Conservation (phyloP, 2,113 vertebrate genomes). For the Pipa parva region DNA sequence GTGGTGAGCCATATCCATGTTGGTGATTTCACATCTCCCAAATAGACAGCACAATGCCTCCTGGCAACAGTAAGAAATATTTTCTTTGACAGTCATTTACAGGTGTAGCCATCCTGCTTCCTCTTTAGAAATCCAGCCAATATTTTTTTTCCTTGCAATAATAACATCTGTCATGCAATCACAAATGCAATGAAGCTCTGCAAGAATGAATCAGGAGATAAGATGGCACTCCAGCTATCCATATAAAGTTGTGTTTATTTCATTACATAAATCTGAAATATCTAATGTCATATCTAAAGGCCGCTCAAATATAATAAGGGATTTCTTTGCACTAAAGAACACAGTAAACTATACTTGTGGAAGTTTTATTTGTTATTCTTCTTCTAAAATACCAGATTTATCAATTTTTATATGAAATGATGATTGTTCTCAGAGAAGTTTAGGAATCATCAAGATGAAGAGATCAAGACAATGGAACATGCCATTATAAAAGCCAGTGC, state of each 20-base stretch:
- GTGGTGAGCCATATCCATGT: conserved; percentile 25
- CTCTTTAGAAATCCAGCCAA: conserved; percentile 17
- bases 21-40: conserved; percentile 11
- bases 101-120: conserved; percentile 30
- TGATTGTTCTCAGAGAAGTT: too few species aligned
- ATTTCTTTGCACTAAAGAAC: conserved; percentile 9
- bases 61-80: conserved; percentile 32
- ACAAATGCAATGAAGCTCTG: conserved; percentile 25
- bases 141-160: conserved; percentile 26
- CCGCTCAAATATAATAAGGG: conserved; percentile 21
- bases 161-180: conserved; percentile 38
- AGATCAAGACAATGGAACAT: too few species aligned
- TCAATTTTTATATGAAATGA: conserved; percentile 36
- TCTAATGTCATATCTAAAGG: conserved; percentile 23
- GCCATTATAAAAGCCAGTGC: too few species aligned
- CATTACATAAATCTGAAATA: conserved; percentile 32
- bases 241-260: conserved; percentile 22
- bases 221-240: conserved; percentile 18
- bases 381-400: neutral
- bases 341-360: conserved; percentile 7
- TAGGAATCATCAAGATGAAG: too few species aligned
- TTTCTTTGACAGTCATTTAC: conserved; percentile 31
- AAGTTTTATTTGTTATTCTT: neutral
- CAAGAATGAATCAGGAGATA: conserved; percentile 20
- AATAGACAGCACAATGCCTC: conserved; percentile 28